Evolutionary conservation across 2,113 vertebrate species (phyloP).

Genomic region (Tenebrosternarchus preto): DNA sequence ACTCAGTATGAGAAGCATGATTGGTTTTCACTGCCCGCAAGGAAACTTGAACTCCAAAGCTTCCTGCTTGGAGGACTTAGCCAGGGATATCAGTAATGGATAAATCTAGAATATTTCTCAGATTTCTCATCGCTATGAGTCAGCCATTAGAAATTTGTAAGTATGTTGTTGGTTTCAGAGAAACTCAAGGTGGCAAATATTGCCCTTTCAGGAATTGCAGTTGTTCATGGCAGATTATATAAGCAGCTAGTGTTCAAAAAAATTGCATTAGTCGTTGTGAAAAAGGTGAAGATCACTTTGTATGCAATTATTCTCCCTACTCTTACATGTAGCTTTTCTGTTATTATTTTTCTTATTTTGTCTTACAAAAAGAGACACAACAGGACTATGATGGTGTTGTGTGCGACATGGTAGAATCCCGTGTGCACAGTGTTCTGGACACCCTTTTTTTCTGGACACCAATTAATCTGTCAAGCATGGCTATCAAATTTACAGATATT

Average conservation of each 20-base stretch:
- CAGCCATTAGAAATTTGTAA: background rate
- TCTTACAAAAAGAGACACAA: background rate
- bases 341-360: background rate
- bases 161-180: background rate
- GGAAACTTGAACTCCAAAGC: too few species aligned
- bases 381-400: background rate
- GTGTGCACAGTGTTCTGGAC: too few species aligned
- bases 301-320: background rate
- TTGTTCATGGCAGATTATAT: background rate
- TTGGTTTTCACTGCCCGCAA: background rate
- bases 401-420: too few species aligned
- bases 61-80: too few species aligned
- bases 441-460: too few species aligned
- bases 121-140: background rate
- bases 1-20: background rate
- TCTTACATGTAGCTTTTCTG: background rate
- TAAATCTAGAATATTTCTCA: background rate
- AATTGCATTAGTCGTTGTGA: background rate
- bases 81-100: background rate
- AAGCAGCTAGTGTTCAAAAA: background rate
- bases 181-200: background rate
- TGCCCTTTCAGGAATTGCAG: background rate
- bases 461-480: too few species aligned
- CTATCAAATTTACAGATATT: too few species aligned
- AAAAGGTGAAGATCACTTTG: background rate